Evolutionary conservation across 2,888 invertebrate species (phyloP).

Genomic region (Druceiella hillmani): DNA sequence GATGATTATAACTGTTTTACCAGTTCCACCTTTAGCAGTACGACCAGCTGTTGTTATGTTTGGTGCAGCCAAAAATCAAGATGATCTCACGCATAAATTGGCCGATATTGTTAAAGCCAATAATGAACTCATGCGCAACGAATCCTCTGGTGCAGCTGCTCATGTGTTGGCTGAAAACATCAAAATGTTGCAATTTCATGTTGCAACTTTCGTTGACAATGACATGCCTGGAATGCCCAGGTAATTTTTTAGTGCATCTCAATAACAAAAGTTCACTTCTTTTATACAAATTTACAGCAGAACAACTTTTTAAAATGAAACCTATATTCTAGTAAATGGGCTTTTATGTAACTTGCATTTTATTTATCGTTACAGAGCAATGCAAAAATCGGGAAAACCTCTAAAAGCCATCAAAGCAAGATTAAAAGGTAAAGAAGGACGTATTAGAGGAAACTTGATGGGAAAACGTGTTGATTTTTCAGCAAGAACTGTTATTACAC

Average conservation of each 20-base stretch:
- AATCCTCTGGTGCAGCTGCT: conserved; percentile 94
- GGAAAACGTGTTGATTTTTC: conserved; percentile 99
- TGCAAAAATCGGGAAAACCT: conserved; percentile 99
- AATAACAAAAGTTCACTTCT: too few species aligned
- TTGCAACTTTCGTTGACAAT: conserved; percentile 96
- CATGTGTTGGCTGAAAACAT: conserved; percentile 97
- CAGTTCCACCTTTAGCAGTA: conserved; percentile 94
- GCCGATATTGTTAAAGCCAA: conserved; percentile 98
- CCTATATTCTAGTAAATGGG: too few species aligned
- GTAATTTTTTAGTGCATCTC: conserved; percentile 38
- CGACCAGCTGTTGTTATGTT: conserved; percentile 98
- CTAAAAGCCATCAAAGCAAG: conserved; percentile 96
- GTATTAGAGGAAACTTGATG: conserved; percentile 99
- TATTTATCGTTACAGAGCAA: conserved; percentile 61
- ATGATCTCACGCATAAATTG: conserved; percentile 98
- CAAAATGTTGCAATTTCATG: conserved; percentile 97
- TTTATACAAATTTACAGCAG: too few species aligned
- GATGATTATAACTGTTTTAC: conserved; percentile 98
- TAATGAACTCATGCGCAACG: conserved; percentile 91
- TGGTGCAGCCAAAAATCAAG: conserved; percentile 98
- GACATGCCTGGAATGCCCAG: conserved; percentile 97
- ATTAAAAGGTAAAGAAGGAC: conserved; percentile 96
- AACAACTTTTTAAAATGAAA: too few species aligned
- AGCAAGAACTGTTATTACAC: conserved; percentile 97
- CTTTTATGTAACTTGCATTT: conserved; percentile 10